Percentiles rank a stretch among this genome's conserved stretches.
phyloP scores from a whole-genome alignment of 2,113 vertebrate genomes.

The Nycticebus coucang region DNA sequence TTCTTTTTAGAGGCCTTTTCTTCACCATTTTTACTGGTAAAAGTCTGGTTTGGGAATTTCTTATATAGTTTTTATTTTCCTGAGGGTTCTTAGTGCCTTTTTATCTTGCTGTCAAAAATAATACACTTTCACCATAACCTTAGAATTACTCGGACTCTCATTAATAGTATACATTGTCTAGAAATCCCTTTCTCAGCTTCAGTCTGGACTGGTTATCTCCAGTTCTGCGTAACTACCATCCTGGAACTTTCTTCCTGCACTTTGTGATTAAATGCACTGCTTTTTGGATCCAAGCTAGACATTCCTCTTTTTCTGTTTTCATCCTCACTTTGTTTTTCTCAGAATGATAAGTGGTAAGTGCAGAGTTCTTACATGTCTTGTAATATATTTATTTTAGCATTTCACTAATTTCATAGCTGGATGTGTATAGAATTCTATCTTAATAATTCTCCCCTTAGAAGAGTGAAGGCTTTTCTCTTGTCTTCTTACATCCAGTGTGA shows the following conservation, averaged over 20 bases:
- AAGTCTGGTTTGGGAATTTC: not conserved
- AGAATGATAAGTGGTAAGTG: not conserved
- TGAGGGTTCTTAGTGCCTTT: not conserved
- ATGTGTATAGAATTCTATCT: not conserved
- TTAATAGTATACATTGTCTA: not conserved
- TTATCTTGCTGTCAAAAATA: constrained; percentile 5
- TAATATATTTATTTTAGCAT: not conserved
- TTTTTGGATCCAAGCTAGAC: not conserved
- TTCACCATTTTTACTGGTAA: not conserved
- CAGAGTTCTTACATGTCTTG: not conserved
- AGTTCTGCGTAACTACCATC: not conserved
- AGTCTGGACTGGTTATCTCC: not conserved
- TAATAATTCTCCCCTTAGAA: not conserved
- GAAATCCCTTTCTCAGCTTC: not conserved
- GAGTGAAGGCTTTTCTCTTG: not conserved
- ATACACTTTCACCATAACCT: not conserved
- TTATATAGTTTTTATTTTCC: not conserved
- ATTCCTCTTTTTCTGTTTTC: not conserved
- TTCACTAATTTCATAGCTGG: not conserved
- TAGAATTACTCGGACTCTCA: not conserved
- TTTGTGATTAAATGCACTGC: not conserved
- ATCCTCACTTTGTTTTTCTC: not conserved
- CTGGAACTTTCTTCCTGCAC: not conserved
- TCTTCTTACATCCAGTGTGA: not conserved
- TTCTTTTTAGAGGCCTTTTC: not conserved